phyloP scores from a whole-genome alignment of 2,888 invertebrate species.

The Andrena minutula region DNA sequence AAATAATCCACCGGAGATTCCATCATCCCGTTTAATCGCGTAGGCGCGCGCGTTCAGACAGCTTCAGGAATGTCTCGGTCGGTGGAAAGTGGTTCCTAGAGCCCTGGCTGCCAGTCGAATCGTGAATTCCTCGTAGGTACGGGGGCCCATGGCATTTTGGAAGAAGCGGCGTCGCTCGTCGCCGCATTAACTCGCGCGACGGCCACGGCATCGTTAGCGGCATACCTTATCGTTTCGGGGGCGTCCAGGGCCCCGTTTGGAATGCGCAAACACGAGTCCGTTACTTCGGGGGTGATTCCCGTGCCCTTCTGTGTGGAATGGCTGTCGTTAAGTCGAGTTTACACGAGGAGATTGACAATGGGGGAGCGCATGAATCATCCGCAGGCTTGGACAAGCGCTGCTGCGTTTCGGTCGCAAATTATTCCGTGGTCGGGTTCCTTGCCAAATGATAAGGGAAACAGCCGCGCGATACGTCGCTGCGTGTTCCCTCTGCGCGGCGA shows the following conservation, averaged over 20 bases:
- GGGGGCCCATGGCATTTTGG: constrained; percentile 69
- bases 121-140: constrained; percentile 81
- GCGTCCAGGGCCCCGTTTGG: constrained; percentile 67
- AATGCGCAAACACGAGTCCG: constrained; percentile 77
- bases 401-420: constrained; percentile 29
- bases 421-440: constrained; percentile 21
- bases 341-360: constrained; percentile 65
- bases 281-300: constrained; percentile 58
- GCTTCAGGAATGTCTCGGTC: constrained; percentile 53
- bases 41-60: constrained; percentile 33
- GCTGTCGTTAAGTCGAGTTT: constrained; percentile 60
- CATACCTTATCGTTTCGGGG: constrained; percentile 82
- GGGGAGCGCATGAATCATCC: constrained; percentile 57
- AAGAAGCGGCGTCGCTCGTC: constrained; percentile 61
- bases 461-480: not conserved
- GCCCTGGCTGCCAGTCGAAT: constrained; percentile 70
- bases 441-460: not conserved
- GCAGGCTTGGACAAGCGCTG: constrained; percentile 24
- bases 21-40: constrained; percentile 56
- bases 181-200: constrained; percentile 72
- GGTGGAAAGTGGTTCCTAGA: constrained; percentile 40
- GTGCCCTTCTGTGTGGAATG: constrained; percentile 36
- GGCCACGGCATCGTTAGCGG: constrained; percentile 80
- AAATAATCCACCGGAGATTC: constrained; percentile 59
- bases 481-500: no score